phyloP scores from a whole-genome alignment of 2,797 vertebrate species.

The Orestias chungarensis region DNA sequence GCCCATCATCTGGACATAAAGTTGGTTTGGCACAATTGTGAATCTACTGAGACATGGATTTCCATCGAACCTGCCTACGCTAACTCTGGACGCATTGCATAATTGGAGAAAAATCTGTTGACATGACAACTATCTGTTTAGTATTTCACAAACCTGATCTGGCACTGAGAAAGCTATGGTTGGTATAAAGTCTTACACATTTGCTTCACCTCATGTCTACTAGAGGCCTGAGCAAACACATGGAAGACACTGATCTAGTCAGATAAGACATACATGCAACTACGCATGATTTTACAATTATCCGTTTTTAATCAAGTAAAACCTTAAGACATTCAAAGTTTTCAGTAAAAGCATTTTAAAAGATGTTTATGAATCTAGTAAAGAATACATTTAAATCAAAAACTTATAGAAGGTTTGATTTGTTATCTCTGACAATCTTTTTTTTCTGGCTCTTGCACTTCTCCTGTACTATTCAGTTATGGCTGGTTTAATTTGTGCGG shows the following conservation, averaged over 20 bases:
- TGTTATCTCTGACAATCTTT: conserved; percentile 36
- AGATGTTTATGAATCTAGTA: neutral
- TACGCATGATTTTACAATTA: neutral
- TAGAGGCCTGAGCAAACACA: neutral
- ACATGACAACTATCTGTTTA: neutral
- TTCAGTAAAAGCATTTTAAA: neutral
- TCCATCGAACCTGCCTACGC: neutral
- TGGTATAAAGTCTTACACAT: neutral
- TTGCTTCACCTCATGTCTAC: neutral
- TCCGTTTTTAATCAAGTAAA: neutral
- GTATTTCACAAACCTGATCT: neutral
- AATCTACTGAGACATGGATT: neutral
- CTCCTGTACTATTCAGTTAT: conserved; percentile 58
- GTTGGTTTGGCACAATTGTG: neutral
- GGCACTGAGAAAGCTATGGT: too few relatives aligned
- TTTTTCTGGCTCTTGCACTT: conserved; percentile 35
- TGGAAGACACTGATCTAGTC: neutral
- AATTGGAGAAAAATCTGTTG: neutral
- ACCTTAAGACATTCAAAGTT: neutral
- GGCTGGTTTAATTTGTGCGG: conserved; percentile 73
- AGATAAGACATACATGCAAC: neutral
- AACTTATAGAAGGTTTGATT: conserved; percentile 13
- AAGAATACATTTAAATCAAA: neutral
- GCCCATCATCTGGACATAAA: neutral
- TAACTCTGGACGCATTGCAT: neutral